A percentile compares a stretch with the other conserved stretches of the same genome.
These are phyloP conservation scores for Gymnoscopelus microlampas DNA, from an alignment of 2,797 vertebrate species.

Conservation along the genomic window DNA sequence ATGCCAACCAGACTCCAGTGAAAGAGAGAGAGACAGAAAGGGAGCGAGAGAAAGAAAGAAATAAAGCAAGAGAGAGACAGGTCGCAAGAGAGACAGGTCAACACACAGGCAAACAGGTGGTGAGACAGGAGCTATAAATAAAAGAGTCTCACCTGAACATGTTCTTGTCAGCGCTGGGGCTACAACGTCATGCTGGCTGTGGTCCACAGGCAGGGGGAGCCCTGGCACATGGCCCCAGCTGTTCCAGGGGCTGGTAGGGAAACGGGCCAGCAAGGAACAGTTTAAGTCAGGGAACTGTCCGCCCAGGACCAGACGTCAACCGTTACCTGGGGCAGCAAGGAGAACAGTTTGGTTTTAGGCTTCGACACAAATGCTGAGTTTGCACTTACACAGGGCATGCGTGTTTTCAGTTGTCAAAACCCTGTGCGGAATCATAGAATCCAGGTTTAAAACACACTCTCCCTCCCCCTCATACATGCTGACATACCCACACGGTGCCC, in stretches of 20 bases:
- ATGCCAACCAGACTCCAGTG: neutral
- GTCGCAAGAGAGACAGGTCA: neutral
- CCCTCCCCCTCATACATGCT: too few relatives aligned
- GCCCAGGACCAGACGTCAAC: neutral
- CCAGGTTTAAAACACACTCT: too few relatives aligned
- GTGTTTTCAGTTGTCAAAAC: too few relatives aligned
- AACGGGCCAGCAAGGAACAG: neutral
- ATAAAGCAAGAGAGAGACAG: neutral
- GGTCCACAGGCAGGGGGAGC: neutral
- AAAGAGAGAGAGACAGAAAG: neutral
- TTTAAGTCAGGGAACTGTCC: neutral
- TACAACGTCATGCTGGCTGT: slow-evolving; percentile 15
- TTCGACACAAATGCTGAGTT: neutral
- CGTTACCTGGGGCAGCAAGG: neutral
- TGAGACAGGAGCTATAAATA: neutral
- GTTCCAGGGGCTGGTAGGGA: neutral
- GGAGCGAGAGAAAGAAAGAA: neutral
- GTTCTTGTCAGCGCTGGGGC: slow-evolving; percentile 5
- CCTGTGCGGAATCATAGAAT: too few relatives aligned
- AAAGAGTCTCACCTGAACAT: slow-evolving; percentile 21
- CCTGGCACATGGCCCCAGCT: slow-evolving; percentile 7
- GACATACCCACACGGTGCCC: too few relatives aligned
- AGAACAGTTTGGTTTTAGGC: neutral
- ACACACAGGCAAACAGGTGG: too few relatives aligned
- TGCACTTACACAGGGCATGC: too few relatives aligned